Conservation (phyloP, 2,113 vertebrate species). For the Pseudonaja textilis region DNA sequence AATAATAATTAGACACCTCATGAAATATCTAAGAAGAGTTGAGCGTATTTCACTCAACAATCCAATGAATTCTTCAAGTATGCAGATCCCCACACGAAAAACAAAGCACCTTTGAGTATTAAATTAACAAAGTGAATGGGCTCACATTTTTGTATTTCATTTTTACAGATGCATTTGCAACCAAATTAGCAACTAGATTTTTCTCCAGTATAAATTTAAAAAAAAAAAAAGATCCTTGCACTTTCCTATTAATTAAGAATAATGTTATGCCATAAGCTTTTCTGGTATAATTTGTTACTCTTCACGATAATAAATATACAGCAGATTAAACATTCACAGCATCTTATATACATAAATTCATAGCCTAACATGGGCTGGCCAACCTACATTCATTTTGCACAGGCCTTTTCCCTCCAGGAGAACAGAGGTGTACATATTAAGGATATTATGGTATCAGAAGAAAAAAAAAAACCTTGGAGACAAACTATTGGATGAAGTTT, state of each 20-base stretch:
- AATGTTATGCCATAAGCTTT: slow-evolving; percentile 73
- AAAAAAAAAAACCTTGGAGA: background rate
- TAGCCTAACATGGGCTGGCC: slow-evolving; percentile 34
- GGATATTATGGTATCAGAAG: background rate
- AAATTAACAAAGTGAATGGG: slow-evolving; percentile 64
- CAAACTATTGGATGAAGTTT: background rate
- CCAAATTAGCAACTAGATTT: slow-evolving; percentile 64
- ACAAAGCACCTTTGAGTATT: slow-evolving; percentile 55
- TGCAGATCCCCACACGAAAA: slow-evolving; percentile 44
- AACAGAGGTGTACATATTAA: slow-evolving; percentile 26
- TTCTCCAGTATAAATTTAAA: slow-evolving; percentile 59
- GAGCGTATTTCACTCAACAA: slow-evolving; percentile 30
- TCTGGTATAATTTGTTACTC: slow-evolving; percentile 69
- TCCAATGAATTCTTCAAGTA: slow-evolving; percentile 47
- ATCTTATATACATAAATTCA: slow-evolving; percentile 53
- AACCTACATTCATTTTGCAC: slow-evolving; percentile 37
- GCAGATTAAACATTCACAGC: slow-evolving; percentile 66
- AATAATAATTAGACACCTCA: slow-evolving; percentile 45
- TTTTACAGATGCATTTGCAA: slow-evolving; percentile 67
- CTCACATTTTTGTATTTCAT: slow-evolving; percentile 48
- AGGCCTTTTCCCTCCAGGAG: background rate
- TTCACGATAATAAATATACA: slow-evolving; percentile 63
- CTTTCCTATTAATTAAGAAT: slow-evolving; percentile 77
- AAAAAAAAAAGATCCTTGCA: slow-evolving; percentile 61
- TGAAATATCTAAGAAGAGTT: slow-evolving; percentile 11